Conservation (phyloP, 2,888 invertebrate species). For the Lobophora halterata region DNA sequence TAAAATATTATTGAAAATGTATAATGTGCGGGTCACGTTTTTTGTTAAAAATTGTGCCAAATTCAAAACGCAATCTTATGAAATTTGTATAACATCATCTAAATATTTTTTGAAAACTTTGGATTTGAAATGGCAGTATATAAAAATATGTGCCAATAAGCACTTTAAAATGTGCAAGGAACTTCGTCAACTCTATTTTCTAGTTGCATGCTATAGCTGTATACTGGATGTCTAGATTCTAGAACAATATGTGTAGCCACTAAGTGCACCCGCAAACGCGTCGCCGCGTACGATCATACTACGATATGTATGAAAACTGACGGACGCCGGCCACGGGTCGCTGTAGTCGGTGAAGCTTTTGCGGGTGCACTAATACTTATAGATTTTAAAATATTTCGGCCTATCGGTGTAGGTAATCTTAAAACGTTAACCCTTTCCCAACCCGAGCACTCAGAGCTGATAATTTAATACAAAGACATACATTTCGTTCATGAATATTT, state of each 20-base stretch:
- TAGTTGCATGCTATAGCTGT: conserved; percentile 69
- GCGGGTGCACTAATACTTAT: too few species aligned
- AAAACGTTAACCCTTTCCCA: conserved; percentile 4
- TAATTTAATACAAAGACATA: conserved; percentile 31
- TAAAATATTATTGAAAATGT: conserved; percentile 6
- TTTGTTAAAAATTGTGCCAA: conserved; percentile 34
- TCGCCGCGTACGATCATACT: too few species aligned
- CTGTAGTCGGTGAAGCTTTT: too few species aligned
- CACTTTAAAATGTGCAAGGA: neutral
- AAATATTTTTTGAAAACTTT: conserved; percentile 11
- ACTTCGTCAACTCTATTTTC: conserved; percentile 25
- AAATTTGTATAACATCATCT: neutral
- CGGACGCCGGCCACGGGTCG: too few species aligned
- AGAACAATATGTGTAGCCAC: conserved; percentile 63
- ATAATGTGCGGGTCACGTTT: conserved; percentile 60
- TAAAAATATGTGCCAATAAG: conserved; percentile 11
- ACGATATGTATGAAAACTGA: too few species aligned
- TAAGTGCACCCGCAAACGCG: too few species aligned
- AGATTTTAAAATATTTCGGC: conserved; percentile 55
- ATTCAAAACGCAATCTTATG: neutral
- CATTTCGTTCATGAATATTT: conserved; percentile 34
- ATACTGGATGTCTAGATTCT: conserved; percentile 60
- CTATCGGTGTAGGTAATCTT: conserved; percentile 47
- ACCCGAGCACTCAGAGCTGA: conserved; percentile 25
- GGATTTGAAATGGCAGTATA: conserved; percentile 7